Base-by-base conservation (phyloP, 2,797 vertebrate species). In the Sebastes aleutianus region DNA sequence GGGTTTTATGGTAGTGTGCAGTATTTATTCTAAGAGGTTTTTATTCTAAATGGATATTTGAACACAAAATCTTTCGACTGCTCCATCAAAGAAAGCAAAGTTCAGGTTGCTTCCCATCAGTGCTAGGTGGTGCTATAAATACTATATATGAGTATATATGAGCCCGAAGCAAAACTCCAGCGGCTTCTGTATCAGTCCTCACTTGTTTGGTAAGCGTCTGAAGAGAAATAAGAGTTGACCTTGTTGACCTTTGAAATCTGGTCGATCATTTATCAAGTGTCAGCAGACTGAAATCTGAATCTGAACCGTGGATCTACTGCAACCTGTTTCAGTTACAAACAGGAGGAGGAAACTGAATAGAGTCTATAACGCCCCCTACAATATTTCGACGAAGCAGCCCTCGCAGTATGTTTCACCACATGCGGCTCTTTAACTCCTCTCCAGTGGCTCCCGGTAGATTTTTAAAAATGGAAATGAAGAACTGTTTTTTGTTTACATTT, bases 271-370 rank as follows among this genome's bases (percentile, higher is more conserved):
- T 74, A 34, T 69, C 64, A 78, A 78, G 65, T 80, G 20, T 14
- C 61, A 29, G 27, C 8, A 72, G 27, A 67, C 61, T 82, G 70
- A 71, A 76, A 81, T 70, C 59, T 85, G 39, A 78, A 85, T 82
- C 75, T 69, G 26, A 76, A 32, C 43, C n/a, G 43, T 22, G 0
- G 26, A 74, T 78, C 34, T 6, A 43, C 27, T 61, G 29, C 24
- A 56, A 54, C 36, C 31, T 32, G 12, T 69, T 79, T 85, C 71
- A 59, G 3, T 72, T 72, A 57, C 69, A 75, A 73, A 87, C 43
- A 62, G 20, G 29, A 20, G 20, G 18, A 65, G 36, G 43, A 79
- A 74, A 29, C 34, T 34, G 16, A 57, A 8, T 1, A 12, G 3
- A 59, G 36, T 6, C 4, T 3, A 43, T 16, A 43, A 43, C 39